Evolutionary conservation across 2,113 vertebrate species (phyloP), one percentile per base, ranked within the genome.

Genomic region (Microcebus griseorufus): DNA sequence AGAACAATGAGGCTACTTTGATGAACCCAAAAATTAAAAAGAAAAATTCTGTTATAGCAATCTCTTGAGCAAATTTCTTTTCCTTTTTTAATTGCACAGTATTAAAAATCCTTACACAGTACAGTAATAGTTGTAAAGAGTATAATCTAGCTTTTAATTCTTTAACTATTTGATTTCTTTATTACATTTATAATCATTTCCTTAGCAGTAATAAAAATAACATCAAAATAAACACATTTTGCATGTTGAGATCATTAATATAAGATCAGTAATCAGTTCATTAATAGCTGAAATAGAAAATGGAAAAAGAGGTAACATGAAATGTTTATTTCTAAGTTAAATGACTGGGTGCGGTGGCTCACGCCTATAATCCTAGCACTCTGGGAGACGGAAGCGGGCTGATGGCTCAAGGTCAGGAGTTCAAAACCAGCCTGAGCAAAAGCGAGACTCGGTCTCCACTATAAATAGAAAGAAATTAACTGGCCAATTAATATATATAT

Each of bases 221-320:
- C 25, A 90, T 42, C 86, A 97, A 88, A 90, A 76, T 84, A 79
- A 73, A 83, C 27, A 76, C 76, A 79, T 73, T 95, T 51, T 55
- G 16, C 64, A 81, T 55, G 48, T 27, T 84, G 25, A 88, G 25
- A 91, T 93, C 20, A 27, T 90, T 87, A 58, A 48, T 34, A 78
- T 51, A 39, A 93, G 69, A 22, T 93, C 39, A 75, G 23, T 58
- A 55, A 86, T 78, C 67, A 86, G 18, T 81, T 79, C 73, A 94
- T 83, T 13, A 93, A 65, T 83, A 87, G 18, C 18, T 79, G 29
- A 64, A 27, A 64, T 73, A 55, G n/a, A 69, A 80, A 85, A 4
- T 27, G 25, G 7, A 67, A 53, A 75, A 17, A 39, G 75, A n/a
- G 29, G 53, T 80, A 86, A 90, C 51, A 55, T 79, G 67, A 89